A percentile compares a stretch with the other conserved stretches of the same genome.
Evolutionary conservation across 2,797 vertebrate genomes (phyloP).

Genomic region (Gadopsis bispinosus): DNA sequence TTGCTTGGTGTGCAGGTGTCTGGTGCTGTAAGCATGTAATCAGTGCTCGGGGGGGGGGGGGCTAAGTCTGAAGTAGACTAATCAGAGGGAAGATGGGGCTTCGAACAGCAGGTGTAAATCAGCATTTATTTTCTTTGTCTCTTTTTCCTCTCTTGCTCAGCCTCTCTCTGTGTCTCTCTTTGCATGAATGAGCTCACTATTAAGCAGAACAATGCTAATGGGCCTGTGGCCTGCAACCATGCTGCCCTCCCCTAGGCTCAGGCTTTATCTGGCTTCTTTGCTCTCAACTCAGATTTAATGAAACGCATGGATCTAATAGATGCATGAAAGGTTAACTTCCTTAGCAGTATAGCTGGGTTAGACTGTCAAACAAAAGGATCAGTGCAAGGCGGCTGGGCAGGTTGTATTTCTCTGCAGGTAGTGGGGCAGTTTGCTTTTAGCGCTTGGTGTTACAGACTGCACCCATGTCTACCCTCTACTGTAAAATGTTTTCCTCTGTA

Average conservation of each 20-base stretch:
- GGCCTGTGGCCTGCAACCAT: slow-evolving; percentile 5
- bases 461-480: slow-evolving; percentile 9
- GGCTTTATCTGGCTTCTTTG: slow-evolving; percentile 17
- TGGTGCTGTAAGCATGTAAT: slow-evolving; percentile 62
- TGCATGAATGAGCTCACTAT: slow-evolving; percentile 51
- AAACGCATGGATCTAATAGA: slow-evolving; percentile 1
- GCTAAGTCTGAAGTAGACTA: slow-evolving; percentile 68
- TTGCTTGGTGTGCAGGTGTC: slow-evolving; percentile 60
- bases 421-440: slow-evolving; percentile 11
- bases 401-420: not conserved
- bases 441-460: not conserved
- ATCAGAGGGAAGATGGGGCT: slow-evolving; percentile 67
- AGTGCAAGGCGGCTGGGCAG: not conserved
- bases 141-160: slow-evolving; percentile 20
- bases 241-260: not conserved
- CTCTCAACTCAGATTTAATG: slow-evolving; percentile 7
- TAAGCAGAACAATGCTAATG: slow-evolving; percentile 54
- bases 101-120: slow-evolving; percentile 71
- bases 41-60: slow-evolving; percentile 57
- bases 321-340: slow-evolving; percentile 1
- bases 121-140: slow-evolving; percentile 57
- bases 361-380: slow-evolving; percentile 7
- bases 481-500: slow-evolving; percentile 29
- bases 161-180: slow-evolving; percentile 27
- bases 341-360: slow-evolving; percentile 2